These are phyloP conservation scores for Anableps anableps DNA, from an alignment of 2,797 vertebrate genomes.

Conservation along the genomic window DNA sequence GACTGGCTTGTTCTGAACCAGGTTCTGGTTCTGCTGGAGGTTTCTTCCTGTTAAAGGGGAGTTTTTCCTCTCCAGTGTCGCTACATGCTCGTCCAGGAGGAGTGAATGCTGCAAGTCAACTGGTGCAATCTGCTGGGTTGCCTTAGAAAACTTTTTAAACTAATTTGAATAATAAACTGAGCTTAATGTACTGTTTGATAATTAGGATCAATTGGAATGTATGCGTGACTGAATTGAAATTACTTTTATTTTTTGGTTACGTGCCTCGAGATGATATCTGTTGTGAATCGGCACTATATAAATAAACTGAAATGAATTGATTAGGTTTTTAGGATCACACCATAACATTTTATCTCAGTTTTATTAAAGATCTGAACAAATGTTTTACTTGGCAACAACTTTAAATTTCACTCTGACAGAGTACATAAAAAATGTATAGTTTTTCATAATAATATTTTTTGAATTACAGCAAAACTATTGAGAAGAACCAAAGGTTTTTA, in stretches of 20 bases:
- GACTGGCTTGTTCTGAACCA: background rate
- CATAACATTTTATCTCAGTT: background rate
- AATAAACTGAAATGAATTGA: background rate
- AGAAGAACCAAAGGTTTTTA: conserved; percentile 84
- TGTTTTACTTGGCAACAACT: background rate
- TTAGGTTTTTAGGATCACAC: no score
- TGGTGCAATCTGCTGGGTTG: background rate
- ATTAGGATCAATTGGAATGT: background rate
- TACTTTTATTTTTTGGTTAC: no score
- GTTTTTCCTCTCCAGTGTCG: background rate
- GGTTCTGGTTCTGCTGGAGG: background rate
- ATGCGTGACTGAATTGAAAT: background rate
- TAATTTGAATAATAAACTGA: background rate
- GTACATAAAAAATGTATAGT: background rate
- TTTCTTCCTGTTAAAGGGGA: background rate
- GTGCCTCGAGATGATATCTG: background rate
- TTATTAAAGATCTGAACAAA: background rate
- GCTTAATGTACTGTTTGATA: background rate
- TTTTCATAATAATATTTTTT: background rate
- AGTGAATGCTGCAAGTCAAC: background rate
- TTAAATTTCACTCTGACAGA: background rate
- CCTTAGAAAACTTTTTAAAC: background rate
- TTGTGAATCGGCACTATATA: background rate
- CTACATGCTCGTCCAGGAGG: no score
- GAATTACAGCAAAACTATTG: conserved; percentile 79